Base-by-base conservation (phyloP, 1,140 invertebrate genomes). In the Cyclargus thomasi region DNA sequence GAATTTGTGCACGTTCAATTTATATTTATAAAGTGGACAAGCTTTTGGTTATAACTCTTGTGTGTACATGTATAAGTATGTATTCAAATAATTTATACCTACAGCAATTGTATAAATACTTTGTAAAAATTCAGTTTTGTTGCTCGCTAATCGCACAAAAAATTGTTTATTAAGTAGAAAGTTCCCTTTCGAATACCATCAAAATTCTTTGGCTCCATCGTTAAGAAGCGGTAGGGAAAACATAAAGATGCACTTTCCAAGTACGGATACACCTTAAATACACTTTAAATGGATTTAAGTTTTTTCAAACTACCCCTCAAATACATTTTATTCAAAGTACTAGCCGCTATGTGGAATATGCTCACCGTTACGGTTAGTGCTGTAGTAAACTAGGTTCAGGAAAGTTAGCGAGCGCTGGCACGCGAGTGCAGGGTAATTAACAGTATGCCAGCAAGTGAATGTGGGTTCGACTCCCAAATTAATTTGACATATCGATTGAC, bases 1-100 rank as follows among this genome's bases (percentile, higher is more conserved):
- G 53, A 65, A 21, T 65, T 57, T 55, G 22, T 22, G 53, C 36
- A 64, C 39, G 6, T 47, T 47, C 39, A 47, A 47, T 47, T 59
- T 59, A 20, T 20, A 59, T 59, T 59, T 59, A 59, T 59, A 59
- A 59, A 59, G 10, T 21, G 53, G n/a, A 55, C 53, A 22, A 11
- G 55, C 55, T 64, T 62, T 11, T 0, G 1, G 14, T 14, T 14
- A 16, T 47, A 47, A 47, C 10, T 16, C 2, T 47, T 47, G 39
- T 14, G 39, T 14, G 14, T 47, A 47, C 11, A 16, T 47, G 14
- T 14, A 2, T 16, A n/a, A n/a, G n/a, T n/a, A n/a, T n/a, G n/a
- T n/a, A n/a, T n/a, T n/a, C n/a, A n/a, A n/a, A n/a, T n/a, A n/a
- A n/a, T n/a, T n/a, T n/a, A n/a, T n/a, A n/a, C n/a, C n/a, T n/a